A percentile compares a stretch with the other conserved stretches of the same genome.
phyloP scores from a whole-genome alignment of 2,113 vertebrate species.

The Zapornia atra region DNA sequence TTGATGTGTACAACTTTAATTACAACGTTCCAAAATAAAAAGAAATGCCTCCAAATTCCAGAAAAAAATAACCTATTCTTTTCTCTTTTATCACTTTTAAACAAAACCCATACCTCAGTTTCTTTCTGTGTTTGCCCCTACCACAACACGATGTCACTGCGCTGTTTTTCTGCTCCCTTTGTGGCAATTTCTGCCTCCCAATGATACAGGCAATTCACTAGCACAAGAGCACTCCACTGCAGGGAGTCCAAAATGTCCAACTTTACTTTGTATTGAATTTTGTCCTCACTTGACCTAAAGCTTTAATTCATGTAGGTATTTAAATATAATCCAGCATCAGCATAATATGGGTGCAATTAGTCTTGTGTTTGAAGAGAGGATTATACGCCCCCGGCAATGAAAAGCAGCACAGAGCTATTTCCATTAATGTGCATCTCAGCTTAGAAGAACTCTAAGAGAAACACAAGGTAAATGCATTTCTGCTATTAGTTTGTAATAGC shows the following conservation, averaged over 20 bases:
- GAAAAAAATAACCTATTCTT: background rate
- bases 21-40: constrained; percentile 40
- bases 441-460: background rate
- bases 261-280: background rate
- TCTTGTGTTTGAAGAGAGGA: background rate
- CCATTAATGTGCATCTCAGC: background rate
- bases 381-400: background rate
- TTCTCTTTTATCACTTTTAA: background rate
- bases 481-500: background rate
- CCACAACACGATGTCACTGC: background rate
- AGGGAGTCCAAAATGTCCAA: background rate
- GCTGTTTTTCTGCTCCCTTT: background rate
- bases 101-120: background rate
- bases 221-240: background rate
- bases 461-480: background rate
- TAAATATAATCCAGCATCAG: background rate
- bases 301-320: background rate
- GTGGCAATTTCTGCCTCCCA: background rate
- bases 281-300: background rate
- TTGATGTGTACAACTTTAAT: constrained; percentile 30
- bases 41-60: background rate
- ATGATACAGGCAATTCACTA: background rate
- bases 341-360: background rate
- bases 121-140: background rate
- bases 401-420: background rate